Conservation (phyloP, 2,888 invertebrate genomes). For the Drosophila aldrichi region DNA sequence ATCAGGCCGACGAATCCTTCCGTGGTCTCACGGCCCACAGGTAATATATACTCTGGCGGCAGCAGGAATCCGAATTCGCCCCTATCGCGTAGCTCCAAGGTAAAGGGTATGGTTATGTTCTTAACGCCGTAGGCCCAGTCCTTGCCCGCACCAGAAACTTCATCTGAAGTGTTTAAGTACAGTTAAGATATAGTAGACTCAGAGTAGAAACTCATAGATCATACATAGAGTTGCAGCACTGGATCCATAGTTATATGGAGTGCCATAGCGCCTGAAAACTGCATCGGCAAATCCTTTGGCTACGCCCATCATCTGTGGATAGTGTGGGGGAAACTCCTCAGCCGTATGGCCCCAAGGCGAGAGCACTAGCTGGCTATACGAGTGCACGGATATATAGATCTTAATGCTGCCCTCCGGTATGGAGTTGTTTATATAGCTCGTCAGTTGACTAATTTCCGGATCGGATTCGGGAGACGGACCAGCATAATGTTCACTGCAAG, state of each 20-base stretch:
- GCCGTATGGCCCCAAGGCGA: constrained; percentile 88
- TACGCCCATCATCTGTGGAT: constrained; percentile 86
- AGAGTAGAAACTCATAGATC: too few species aligned
- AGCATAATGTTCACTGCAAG: constrained; percentile 85
- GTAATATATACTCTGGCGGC: constrained; percentile 88
- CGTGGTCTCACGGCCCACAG: constrained; percentile 87
- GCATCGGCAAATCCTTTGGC: constrained; percentile 87
- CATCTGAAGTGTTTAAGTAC: constrained; percentile 70
- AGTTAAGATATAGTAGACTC: too few species aligned
- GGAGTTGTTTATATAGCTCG: constrained; percentile 85
- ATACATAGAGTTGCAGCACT: constrained; percentile 87
- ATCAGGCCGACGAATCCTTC: constrained; percentile 86
- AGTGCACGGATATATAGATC: constrained; percentile 88
- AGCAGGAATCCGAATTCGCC: constrained; percentile 89
- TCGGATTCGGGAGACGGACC: constrained; percentile 88
- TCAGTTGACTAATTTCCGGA: constrained; percentile 86
- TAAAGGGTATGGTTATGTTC: constrained; percentile 86
- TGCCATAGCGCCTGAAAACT: constrained; percentile 86
- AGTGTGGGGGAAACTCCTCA: constrained; percentile 85
- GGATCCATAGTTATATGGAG: constrained; percentile 87
- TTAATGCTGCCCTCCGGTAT: constrained; percentile 84
- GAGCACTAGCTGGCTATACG: constrained; percentile 88
- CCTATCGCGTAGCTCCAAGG: constrained; percentile 88
- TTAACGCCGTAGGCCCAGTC: constrained; percentile 87
- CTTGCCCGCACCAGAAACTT: constrained; percentile 84